Conservation (phyloP, 1,140 invertebrate genomes). For the Ceratina calcarata region DNA sequence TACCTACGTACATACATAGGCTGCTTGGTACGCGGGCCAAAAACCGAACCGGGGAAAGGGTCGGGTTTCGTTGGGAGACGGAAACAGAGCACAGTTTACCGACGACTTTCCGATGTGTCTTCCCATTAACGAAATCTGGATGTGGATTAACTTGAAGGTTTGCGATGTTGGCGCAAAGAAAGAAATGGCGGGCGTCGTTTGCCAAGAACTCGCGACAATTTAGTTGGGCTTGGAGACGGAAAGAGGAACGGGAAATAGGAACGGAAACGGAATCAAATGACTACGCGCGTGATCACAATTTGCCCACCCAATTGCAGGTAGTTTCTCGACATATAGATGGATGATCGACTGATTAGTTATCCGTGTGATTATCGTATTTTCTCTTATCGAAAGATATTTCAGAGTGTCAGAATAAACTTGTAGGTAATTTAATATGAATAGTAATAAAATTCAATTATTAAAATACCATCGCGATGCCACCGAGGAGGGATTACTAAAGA, state of each 20-base stretch:
- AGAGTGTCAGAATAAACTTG: too few relatives aligned
- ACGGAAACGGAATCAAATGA: background rate
- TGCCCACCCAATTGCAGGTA: background rate
- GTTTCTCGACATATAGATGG: background rate
- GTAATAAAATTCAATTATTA: too few relatives aligned
- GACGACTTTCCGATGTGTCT: conserved; percentile 56
- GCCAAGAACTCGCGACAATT: conserved; percentile 49
- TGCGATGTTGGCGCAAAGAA: conserved; percentile 53
- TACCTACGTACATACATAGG: background rate
- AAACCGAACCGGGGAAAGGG: conserved; percentile 7
- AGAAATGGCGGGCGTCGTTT: conserved; percentile 15
- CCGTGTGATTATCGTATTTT: too few relatives aligned
- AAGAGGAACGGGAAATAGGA: too few relatives aligned
- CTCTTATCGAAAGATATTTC: too few relatives aligned
- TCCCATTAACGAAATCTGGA: conserved; percentile 46
- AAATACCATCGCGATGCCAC: too few relatives aligned
- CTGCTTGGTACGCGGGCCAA: conserved; percentile 23
- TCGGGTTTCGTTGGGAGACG: conserved; percentile 10
- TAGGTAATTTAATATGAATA: too few relatives aligned
- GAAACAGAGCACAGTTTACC: conserved; percentile 41
- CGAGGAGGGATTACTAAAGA: too few relatives aligned
- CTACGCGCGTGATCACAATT: conserved; percentile 1
- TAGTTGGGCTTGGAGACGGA: background rate
- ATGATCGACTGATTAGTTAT: background rate
- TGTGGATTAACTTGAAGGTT: conserved; percentile 58